Percentiles rank a stretch among this genome's conserved stretches.
These are phyloP conservation scores for Lycia hirtaria DNA, from an alignment of 2,888 invertebrate species.

Conservation along the genomic window DNA sequence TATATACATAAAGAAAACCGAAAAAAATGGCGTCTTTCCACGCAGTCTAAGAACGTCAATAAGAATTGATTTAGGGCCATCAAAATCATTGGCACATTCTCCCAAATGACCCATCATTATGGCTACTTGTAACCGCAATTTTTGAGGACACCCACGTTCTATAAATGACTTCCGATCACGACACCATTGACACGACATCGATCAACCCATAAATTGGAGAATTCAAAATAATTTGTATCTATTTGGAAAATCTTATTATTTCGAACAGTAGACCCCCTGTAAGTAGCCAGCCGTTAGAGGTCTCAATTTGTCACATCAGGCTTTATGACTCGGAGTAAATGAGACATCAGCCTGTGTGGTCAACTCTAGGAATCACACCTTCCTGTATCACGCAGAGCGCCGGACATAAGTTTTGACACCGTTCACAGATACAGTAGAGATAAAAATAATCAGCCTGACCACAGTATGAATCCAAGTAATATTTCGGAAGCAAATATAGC, in stretches of 20 bases:
- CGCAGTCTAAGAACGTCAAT: too few species aligned
- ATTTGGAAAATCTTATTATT: slow-evolving; percentile 56
- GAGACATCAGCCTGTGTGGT: slow-evolving; percentile 80
- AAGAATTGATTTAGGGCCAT: slow-evolving; percentile 2
- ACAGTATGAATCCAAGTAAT: slow-evolving; percentile 57
- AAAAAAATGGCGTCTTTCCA: too few species aligned
- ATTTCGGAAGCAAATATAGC: slow-evolving; percentile 30
- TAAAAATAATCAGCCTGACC: slow-evolving; percentile 82
- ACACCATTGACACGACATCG: slow-evolving; percentile 47
- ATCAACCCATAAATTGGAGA: slow-evolving; percentile 49
- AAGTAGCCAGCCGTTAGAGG: slow-evolving; percentile 53
- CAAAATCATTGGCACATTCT: slow-evolving; percentile 33
- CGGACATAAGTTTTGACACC: slow-evolving; percentile 83
- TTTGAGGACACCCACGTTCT: slow-evolving; percentile 52
- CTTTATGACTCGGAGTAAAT: slow-evolving; percentile 63
- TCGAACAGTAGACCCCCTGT: slow-evolving; percentile 73
- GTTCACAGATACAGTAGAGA: slow-evolving; percentile 72
- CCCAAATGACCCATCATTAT: slow-evolving; percentile 54
- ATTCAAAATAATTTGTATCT: slow-evolving; percentile 43
- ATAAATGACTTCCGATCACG: slow-evolving; percentile 76
- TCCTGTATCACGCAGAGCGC: slow-evolving; percentile 80
- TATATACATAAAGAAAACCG: too few species aligned
- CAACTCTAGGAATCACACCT: slow-evolving; percentile 70
- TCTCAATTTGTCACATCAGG: slow-evolving; percentile 72
- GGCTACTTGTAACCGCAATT: slow-evolving; percentile 52